Evolutionary conservation across 2,888 invertebrate genomes (phyloP), one percentile per base, ranked within the genome.

Genomic region (Drosophila kanekoi): DNA sequence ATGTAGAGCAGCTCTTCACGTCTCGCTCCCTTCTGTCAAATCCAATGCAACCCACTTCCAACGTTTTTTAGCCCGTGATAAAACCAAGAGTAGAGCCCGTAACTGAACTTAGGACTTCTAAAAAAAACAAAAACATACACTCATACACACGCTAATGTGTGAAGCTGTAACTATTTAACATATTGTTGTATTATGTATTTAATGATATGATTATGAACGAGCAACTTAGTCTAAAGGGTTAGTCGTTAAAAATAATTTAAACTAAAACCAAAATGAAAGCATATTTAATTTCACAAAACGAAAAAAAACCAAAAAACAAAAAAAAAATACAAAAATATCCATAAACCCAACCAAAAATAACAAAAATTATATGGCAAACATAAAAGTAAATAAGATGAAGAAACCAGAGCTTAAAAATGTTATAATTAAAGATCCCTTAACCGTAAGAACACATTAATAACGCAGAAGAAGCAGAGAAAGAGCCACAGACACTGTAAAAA

Each of bases 351-450:
- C 57, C 79, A 49, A 57, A 44, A 48, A 64, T 14, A 56, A 44
- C 47, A 44, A 54, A 52, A 63, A 48, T 57, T 53, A 69, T 81
- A 83, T 77, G 87, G 81, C 90, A 79, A 68, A 88, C 77, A 84
- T 67, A 64, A 61, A 77, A 71, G 62, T 79, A 67, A 72, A 71
- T 83, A 73, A 70, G 68, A 89, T 77, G 61, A 76, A 76, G 88
- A 89, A 85, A 80, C 89, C 72, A 89, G 85, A 85, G 85, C 85
- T 85, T 85, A 85, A 87, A 71, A 71, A 81, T 59, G 59, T 63
- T 74, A 78, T 61, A 78, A 78, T 72, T 61, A 80, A 79, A 74
- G 28, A 75, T 58, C 72, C 76, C 63, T 69, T 69, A 76, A 72
- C 72, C 81, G 67, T 69, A 83, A 80, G 65, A 79, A 58, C 69